Percentiles rank a stretch among this genome's conserved stretches.
Conservation (phyloP, 1,140 invertebrate species). For the Drosophila nannoptera region DNA sequence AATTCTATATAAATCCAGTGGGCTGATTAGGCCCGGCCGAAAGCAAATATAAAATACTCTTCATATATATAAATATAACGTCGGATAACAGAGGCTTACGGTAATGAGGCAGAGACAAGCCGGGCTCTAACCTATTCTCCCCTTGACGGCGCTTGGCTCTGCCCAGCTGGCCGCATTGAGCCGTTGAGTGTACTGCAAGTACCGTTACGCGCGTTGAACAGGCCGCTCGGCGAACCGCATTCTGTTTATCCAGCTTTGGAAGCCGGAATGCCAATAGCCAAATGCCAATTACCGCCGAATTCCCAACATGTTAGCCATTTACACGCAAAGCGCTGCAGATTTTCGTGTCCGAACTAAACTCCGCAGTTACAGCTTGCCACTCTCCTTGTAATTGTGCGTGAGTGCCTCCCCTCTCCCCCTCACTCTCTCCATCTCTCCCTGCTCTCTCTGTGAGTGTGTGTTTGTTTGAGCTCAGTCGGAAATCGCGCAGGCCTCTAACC, state of each 20-base stretch:
- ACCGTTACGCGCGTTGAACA: conserved; percentile 1
- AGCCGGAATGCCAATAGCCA: conserved; percentile 31
- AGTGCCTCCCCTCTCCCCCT: too few species aligned
- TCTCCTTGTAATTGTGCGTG: not conserved
- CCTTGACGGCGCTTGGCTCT: not conserved
- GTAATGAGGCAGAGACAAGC: not conserved
- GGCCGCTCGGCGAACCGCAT: conserved; percentile 29
- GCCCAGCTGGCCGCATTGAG: not conserved
- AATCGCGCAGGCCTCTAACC: conserved; percentile 58
- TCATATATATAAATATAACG: too few species aligned
- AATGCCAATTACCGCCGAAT: conserved; percentile 67
- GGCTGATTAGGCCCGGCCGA: not conserved
- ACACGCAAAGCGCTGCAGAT: conserved; percentile 32
- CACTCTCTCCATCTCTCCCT: too few species aligned
- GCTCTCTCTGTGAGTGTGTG: not conserved
- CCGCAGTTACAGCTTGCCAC: conserved; percentile 4
- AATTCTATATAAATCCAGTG: conserved; percentile 44
- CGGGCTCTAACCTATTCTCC: not conserved
- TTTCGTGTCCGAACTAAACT: conserved; percentile 4
- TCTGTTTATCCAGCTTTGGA: conserved; percentile 46
- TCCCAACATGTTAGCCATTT: conserved; percentile 63
- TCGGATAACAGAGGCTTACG: too few species aligned
- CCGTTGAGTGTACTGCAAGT: not conserved
- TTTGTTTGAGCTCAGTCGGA: conserved; percentile 20
- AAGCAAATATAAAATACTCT: conserved; percentile 20